Evolutionary conservation across 1,140 invertebrate genomes (phyloP).

Genomic region (Drosophila jambulina): DNA sequence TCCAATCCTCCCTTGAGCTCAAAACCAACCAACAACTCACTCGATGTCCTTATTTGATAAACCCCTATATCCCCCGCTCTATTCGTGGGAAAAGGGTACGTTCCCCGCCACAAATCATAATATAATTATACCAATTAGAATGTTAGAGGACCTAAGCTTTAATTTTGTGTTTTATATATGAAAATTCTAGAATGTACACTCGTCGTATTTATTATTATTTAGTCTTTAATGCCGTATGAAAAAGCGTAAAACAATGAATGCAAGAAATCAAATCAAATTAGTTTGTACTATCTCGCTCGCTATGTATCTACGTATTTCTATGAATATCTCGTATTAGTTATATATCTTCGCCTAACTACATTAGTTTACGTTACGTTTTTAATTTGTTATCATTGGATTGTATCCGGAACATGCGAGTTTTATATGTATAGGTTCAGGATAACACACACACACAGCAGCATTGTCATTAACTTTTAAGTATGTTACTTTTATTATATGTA

Average conservation of each 20-base stretch:
- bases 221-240: constrained; percentile 60
- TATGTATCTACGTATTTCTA: constrained; percentile 20
- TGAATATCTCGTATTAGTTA: constrained; percentile 36
- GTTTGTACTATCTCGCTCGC: constrained; percentile 22
- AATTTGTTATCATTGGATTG: constrained; percentile 48
- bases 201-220: constrained; percentile 78
- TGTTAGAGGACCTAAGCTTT: constrained; percentile 69
- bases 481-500: constrained; percentile 62
- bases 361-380: constrained; percentile 54
- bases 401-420: constrained; percentile 67
- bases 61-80: constrained; percentile 17
- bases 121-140: constrained; percentile 44
- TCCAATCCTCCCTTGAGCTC: constrained; percentile 26
- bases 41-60: constrained; percentile 68
- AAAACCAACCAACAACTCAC: constrained; percentile 43
- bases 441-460: constrained; percentile 53
- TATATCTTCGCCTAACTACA: constrained; percentile 28
- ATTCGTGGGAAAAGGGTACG: constrained; percentile 8
- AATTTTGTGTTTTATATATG: constrained; percentile 60
- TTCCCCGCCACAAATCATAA: constrained; percentile 25
- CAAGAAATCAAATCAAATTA: constrained; percentile 27
- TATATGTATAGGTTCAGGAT: constrained; percentile 58
- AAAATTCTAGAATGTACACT: constrained; percentile 52
- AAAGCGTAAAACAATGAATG: constrained; percentile 18
- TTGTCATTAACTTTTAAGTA: constrained; percentile 80